phyloP scores from a whole-genome alignment of 2,113 vertebrate genomes.

The Prolemur simus region DNA sequence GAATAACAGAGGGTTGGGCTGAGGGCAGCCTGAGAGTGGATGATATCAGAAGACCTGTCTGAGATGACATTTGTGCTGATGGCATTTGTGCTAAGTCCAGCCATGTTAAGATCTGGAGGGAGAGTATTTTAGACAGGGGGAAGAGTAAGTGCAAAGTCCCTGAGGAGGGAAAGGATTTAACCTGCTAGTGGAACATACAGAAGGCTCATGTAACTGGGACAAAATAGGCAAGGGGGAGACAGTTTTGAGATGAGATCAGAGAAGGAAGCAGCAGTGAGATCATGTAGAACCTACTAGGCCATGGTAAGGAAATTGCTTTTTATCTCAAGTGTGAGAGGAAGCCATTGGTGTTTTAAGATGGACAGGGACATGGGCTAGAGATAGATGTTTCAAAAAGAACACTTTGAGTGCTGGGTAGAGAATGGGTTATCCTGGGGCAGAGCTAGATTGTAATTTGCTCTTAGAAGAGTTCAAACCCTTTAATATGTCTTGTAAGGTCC shows the following conservation, averaged over 20 bases:
- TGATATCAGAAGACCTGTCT: not conserved
- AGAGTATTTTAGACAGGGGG: not conserved
- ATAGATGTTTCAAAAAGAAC: not conserved
- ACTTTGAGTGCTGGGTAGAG: not conserved
- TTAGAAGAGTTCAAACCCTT: not conserved
- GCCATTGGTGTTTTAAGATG: not conserved
- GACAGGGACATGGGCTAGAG: not conserved
- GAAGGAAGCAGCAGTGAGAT: not conserved
- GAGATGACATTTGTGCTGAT: not conserved
- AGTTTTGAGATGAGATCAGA: not conserved
- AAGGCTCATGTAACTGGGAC: not conserved
- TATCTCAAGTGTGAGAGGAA: not conserved
- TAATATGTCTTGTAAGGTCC: not conserved
- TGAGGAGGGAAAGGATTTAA: not conserved
- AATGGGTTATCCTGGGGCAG: not conserved
- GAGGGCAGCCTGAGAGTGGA: not conserved
- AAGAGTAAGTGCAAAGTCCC: not conserved
- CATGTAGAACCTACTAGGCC: not conserved
- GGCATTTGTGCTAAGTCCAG: not conserved
- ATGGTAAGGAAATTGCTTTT: not conserved
- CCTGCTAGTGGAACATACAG: not conserved
- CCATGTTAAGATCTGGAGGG: not conserved
- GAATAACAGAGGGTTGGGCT: not conserved
- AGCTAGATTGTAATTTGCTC: not conserved
- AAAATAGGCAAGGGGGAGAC: not conserved